phyloP scores from a whole-genome alignment of 2,888 invertebrate genomes.

The Neuroscelio doddi region DNA sequence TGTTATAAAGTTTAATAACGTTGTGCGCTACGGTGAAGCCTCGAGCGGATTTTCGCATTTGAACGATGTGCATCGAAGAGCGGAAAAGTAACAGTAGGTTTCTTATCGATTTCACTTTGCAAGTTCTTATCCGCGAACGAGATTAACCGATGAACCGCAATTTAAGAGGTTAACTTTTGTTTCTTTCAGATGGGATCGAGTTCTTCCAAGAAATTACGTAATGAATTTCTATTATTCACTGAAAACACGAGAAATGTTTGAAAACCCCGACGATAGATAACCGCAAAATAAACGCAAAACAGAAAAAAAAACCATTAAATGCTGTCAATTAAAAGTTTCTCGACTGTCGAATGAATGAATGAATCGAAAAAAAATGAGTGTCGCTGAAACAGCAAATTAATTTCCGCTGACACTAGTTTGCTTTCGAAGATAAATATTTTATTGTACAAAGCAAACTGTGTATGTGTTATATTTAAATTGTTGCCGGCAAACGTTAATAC shows the following conservation, averaged over 20 bases:
- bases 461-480: no score
- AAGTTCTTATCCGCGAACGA: conserved; percentile 31
- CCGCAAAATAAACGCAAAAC: no score
- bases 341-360: background rate
- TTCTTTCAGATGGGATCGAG: conserved; percentile 21
- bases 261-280: no score
- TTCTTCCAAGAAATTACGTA: conserved; percentile 17
- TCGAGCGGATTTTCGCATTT: conserved; percentile 27
- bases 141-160: conserved; percentile 32
- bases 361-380: background rate
- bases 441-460: background rate
- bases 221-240: conserved; percentile 18
- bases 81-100: conserved; percentile 23
- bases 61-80: conserved; percentile 24
- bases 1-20: conserved; percentile 43
- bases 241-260: conserved; percentile 15
- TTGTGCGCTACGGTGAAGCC: conserved; percentile 16
- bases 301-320: background rate
- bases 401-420: conserved; percentile 2
- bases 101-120: conserved; percentile 44
- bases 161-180: conserved; percentile 31
- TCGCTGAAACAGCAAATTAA: background rate
- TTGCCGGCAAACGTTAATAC: no score
- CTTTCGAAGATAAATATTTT: background rate
- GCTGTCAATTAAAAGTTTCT: background rate